These are phyloP conservation scores for Lepus timidus DNA, from an alignment of 2,113 vertebrate genomes.

Conservation along the genomic window DNA sequence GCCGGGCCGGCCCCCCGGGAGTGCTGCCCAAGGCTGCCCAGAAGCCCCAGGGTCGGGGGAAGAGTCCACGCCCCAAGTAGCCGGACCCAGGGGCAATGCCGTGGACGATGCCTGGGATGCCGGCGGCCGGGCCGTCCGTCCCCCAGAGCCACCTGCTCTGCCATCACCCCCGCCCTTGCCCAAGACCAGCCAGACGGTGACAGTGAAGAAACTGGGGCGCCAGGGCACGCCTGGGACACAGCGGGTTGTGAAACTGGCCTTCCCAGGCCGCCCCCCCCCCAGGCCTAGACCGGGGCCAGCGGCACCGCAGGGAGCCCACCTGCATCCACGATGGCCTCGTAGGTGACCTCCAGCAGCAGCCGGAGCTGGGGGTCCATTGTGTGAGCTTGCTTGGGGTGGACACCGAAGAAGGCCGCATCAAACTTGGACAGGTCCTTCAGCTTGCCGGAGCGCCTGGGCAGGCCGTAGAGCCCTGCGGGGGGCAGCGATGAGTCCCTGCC, in stretches of 20 bases:
- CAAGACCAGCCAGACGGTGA: background rate
- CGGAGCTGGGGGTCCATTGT: constrained; percentile 99
- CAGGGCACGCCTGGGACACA: background rate
- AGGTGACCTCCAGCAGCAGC: constrained; percentile 94
- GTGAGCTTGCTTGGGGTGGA: constrained; percentile 96
- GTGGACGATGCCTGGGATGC: too few relatives aligned
- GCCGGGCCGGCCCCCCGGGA: background rate
- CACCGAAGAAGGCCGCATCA: constrained; percentile 95
- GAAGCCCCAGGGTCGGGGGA: background rate
- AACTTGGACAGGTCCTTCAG: constrained; percentile 97
- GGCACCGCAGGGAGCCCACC: constrained; percentile 85
- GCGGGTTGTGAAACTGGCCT: background rate
- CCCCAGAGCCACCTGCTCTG: background rate
- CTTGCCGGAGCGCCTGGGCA: constrained; percentile 95
- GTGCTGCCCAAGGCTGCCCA: background rate
- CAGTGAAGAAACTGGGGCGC: background rate
- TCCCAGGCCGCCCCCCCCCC: background rate
- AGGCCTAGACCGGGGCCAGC: background rate
- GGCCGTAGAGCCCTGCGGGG: constrained; percentile 93
- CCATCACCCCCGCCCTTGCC: background rate
- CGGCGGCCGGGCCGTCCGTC: too few relatives aligned
- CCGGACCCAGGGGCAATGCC: background rate
- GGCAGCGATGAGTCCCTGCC: background rate
- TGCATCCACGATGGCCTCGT: constrained; percentile 96
- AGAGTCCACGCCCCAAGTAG: background rate